Conservation (phyloP, 2,797 vertebrate species). For the Phalanger gymnotis region DNA sequence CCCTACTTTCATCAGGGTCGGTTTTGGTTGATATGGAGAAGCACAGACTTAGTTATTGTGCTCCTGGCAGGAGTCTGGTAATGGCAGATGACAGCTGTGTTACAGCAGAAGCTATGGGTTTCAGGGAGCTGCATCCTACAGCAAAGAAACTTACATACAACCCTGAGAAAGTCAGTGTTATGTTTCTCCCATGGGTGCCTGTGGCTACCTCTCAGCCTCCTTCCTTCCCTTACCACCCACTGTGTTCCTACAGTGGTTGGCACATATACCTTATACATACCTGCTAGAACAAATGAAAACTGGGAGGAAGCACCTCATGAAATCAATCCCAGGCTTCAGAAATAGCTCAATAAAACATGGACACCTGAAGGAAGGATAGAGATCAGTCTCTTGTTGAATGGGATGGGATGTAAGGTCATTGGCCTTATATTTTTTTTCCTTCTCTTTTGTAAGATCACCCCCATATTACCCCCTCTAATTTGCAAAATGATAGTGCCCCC, state of each 20-base stretch:
- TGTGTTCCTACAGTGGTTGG: not conserved
- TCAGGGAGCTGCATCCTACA: not conserved
- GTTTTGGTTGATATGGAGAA: constrained; percentile 34
- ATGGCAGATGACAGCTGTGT: constrained; percentile 61
- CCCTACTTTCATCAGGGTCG: not conserved
- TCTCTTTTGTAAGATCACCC: constrained; percentile 43
- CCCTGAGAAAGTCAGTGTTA: constrained; percentile 28
- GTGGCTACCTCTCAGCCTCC: not conserved
- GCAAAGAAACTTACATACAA: constrained; percentile 32
- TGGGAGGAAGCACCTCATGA: constrained; percentile 37
- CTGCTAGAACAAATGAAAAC: constrained; percentile 31
- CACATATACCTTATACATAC: constrained; percentile 18
- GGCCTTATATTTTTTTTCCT: constrained; percentile 38
- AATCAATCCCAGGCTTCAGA: constrained; percentile 39
- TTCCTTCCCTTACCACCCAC: not conserved
- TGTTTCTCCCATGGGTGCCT: not conserved
- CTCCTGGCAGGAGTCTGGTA: constrained; percentile 46
- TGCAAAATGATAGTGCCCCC: constrained; percentile 45
- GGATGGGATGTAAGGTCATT: constrained; percentile 57
- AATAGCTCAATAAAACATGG: constrained; percentile 19
- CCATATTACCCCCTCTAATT: constrained; percentile 59
- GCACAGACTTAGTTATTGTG: constrained; percentile 8
- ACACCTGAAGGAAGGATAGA: constrained; percentile 39
- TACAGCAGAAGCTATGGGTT: constrained; percentile 61
- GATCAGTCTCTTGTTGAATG: constrained; percentile 42